A percentile compares a stretch with the other conserved stretches of the same genome.
phyloP scores from a whole-genome alignment of 2,113 vertebrate species.

The Dicentrarchus labrax region DNA sequence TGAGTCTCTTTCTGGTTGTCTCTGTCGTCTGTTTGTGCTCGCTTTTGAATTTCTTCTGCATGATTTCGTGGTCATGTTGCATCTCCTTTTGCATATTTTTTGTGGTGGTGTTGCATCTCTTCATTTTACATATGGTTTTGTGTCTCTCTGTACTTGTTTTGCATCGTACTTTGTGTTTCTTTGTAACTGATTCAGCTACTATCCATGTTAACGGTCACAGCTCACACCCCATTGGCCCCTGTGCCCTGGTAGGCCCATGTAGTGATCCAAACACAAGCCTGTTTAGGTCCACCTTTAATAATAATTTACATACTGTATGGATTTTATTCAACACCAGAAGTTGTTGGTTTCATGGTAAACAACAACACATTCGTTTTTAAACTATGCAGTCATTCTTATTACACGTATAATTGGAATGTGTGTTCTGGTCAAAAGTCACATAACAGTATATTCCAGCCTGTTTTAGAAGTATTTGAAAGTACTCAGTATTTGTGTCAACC shows the following conservation, averaged over 20 bases:
- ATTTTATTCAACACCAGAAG: constrained; percentile 23
- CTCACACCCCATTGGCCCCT: background rate
- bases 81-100: background rate
- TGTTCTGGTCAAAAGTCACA: constrained; percentile 33
- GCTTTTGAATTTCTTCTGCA: too few relatives aligned
- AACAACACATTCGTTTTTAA: constrained; percentile 16
- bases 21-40: background rate
- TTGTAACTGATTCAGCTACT: too few relatives aligned
- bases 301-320: constrained; percentile 59
- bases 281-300: constrained; percentile 44
- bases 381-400: constrained; percentile 16
- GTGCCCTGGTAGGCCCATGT: background rate
- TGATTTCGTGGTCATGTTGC: too few relatives aligned
- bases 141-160: background rate
- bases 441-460: background rate
- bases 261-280: constrained; percentile 12
- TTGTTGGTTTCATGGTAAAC: constrained; percentile 18
- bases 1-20: background rate
- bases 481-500: constrained; percentile 1
- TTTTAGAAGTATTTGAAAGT: background rate
- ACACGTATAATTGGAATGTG: constrained; percentile 27
- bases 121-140: background rate
- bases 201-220: too few relatives aligned
- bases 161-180: too few relatives aligned
- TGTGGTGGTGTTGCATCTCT: too few relatives aligned